Percentiles rank a stretch among this genome's conserved stretches.
Conservation (phyloP, 2,888 invertebrate genomes). For the Digitonthophagus gazella region DNA sequence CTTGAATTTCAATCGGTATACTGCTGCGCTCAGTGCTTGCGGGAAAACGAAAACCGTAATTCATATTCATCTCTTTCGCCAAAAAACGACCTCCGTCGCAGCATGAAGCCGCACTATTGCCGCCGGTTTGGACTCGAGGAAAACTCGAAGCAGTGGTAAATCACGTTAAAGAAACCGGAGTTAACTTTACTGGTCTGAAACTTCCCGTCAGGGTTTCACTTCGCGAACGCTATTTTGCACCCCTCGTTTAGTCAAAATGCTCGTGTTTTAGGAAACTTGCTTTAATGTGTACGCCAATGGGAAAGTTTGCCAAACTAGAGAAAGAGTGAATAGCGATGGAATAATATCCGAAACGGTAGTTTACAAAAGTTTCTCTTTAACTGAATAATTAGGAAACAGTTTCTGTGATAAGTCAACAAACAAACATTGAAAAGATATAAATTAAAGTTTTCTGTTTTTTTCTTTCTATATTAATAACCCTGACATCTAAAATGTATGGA, state of each 20-base stretch:
- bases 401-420: too few species aligned
- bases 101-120: neutral
- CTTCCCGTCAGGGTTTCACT: neutral
- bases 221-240: neutral
- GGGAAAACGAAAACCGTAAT: neutral
- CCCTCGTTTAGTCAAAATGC: neutral
- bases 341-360: neutral
- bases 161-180: neutral
- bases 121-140: neutral
- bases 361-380: neutral
- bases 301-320: neutral
- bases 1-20: conserved; percentile 15
- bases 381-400: neutral
- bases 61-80: neutral
- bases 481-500: too few species aligned
- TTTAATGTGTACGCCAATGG: neutral
- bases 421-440: too few species aligned
- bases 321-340: neutral
- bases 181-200: neutral
- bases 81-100: neutral
- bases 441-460: too few species aligned
- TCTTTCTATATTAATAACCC: too few species aligned
- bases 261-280: neutral
- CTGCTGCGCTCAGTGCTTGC: neutral
- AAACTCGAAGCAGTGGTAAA: neutral